phyloP scores from a whole-genome alignment of 2,797 vertebrate species.

The Staurois parvus region DNA sequence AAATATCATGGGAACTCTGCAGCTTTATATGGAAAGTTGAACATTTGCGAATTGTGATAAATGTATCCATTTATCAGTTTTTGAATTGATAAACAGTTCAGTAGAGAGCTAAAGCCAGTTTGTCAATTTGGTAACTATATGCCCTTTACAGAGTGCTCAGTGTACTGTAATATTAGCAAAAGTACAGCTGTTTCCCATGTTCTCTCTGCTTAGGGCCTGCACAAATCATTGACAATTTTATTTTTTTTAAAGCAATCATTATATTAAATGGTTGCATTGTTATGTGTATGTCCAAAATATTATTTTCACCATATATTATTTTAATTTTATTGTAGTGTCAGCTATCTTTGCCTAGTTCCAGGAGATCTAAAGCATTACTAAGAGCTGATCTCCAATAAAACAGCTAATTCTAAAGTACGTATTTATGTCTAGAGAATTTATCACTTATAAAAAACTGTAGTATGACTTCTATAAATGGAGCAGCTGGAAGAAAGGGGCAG shows the following conservation, averaged over 20 bases:
- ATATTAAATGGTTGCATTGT: background rate
- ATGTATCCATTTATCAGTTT: background rate
- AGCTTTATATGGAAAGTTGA: slow-evolving; percentile 26
- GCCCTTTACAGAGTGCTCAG: background rate
- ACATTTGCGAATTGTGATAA: slow-evolving; percentile 7
- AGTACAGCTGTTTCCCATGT: background rate
- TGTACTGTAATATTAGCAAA: background rate
- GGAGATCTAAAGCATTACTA: too few species aligned
- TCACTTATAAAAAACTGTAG: too few species aligned
- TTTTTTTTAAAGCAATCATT: background rate
- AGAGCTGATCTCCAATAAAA: too few species aligned
- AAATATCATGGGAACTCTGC: slow-evolving; percentile 51
- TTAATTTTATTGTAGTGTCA: background rate
- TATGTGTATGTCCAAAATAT: background rate
- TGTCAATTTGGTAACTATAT: background rate
- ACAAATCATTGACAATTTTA: background rate
- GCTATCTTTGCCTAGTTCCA: too few species aligned
- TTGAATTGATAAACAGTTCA: background rate
- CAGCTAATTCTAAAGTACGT: too few species aligned
- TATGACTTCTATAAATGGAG: too few species aligned
- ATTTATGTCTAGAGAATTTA: too few species aligned
- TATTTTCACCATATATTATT: background rate
- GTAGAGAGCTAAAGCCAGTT: slow-evolving; percentile 6
- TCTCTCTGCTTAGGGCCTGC: background rate
- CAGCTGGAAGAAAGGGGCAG: too few species aligned